Conservation (phyloP, 2,888 invertebrate species). For the Strigamia maritima region DNA sequence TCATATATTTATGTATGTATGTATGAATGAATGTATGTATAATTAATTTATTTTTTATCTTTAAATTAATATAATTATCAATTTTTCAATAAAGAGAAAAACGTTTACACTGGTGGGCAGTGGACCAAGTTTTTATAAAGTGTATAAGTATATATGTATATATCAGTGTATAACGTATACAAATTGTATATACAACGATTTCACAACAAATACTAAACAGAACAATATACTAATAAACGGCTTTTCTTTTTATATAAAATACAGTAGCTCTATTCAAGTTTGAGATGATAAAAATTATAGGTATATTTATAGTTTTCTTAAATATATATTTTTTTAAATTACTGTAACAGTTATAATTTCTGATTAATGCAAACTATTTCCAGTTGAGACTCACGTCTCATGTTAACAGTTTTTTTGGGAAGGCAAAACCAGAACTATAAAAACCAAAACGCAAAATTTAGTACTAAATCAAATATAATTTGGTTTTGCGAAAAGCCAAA, state of each 20-base stretch:
- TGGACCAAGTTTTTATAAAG: neutral
- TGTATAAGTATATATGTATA: constrained; percentile 13
- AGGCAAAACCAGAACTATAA: too few relatives aligned
- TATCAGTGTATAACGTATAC: constrained; percentile 8
- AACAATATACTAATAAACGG: constrained; percentile 1
- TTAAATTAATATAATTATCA: neutral
- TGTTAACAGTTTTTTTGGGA: too few relatives aligned
- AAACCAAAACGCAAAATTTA: too few relatives aligned
- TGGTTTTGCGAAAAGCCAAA: too few relatives aligned
- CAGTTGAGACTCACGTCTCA: too few relatives aligned
- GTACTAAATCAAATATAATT: too few relatives aligned
- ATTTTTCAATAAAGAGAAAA: neutral
- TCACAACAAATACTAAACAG: constrained; percentile 4
- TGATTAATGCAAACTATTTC: neutral
- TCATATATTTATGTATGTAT: neutral
- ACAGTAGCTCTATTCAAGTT: constrained; percentile 11
- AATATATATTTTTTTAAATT: neutral
- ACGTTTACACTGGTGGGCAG: neutral
- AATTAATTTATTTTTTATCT: neutral
- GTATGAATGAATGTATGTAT: too few relatives aligned
- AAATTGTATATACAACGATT: constrained; percentile 7
- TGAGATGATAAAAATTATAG: neutral
- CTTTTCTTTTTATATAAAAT: neutral
- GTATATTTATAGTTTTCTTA: neutral
- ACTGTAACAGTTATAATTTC: neutral